A percentile compares a stretch with the other conserved stretches of the same genome.
Evolutionary conservation across 2,888 invertebrate species (phyloP).

Genomic region (Ethmia dodecea): DNA sequence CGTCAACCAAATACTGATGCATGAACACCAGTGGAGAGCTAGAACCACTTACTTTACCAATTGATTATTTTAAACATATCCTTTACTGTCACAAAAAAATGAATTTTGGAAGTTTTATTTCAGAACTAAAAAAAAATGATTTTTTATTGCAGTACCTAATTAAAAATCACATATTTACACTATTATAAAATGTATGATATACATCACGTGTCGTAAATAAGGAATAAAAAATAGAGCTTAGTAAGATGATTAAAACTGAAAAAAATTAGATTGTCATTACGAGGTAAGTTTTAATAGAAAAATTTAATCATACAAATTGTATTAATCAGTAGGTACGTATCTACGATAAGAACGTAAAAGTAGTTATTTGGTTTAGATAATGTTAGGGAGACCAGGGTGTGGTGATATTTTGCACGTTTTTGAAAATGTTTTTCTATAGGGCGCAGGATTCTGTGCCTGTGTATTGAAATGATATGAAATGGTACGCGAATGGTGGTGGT

Average conservation of each 20-base stretch:
- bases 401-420: conserved; percentile 78
- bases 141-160: conserved; percentile 52
- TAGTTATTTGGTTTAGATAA: conserved; percentile 73
- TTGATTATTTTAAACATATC: conserved; percentile 42
- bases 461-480: conserved; percentile 53
- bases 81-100: conserved; percentile 36
- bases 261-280: conserved; percentile 63
- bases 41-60: conserved; percentile 18
- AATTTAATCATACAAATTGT: conserved; percentile 65
- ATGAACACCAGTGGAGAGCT: background rate
- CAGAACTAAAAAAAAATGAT: too few species aligned
- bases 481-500: conserved; percentile 52
- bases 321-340: conserved; percentile 65
- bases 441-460: conserved; percentile 58
- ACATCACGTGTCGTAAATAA: conserved; percentile 67
- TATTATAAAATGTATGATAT: conserved; percentile 70
- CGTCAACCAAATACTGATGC: background rate
- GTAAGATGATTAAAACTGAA: conserved; percentile 67
- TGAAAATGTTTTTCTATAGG: conserved; percentile 74
- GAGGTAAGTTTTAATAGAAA: conserved; percentile 59
- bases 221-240: conserved; percentile 73
- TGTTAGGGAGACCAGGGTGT: conserved; percentile 77
- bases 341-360: conserved; percentile 63
- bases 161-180: conserved; percentile 73
- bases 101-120: conserved; percentile 43